Conservation (phyloP, 2,888 invertebrate genomes). For the Oscheius myriophilus region DNA sequence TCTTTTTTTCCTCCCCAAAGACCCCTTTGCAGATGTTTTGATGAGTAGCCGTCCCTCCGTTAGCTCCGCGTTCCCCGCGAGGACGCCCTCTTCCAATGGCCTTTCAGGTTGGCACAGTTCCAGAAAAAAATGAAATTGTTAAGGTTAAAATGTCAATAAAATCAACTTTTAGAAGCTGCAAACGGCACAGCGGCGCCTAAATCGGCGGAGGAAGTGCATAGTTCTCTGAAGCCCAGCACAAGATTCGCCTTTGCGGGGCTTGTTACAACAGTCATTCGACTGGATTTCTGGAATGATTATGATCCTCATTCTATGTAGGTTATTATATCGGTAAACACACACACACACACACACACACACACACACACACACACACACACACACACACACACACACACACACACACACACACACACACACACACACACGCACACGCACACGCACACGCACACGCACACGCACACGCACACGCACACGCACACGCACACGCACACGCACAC, state of each 20-base stretch:
- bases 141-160: no score
- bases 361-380: background rate
- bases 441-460: background rate
- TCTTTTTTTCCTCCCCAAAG: background rate
- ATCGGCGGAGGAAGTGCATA: conserved; percentile 22
- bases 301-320: conserved; percentile 54
- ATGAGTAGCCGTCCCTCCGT: conserved; percentile 14
- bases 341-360: no score
- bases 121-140: no score
- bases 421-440: background rate
- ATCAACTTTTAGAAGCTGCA: background rate
- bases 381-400: background rate
- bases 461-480: no score
- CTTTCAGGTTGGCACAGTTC: conserved; percentile 20
- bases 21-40: background rate
- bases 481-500: background rate
- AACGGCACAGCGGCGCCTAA: background rate
- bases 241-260: conserved; percentile 61
- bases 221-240: conserved; percentile 9
- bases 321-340: no score
- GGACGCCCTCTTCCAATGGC: conserved; percentile 23
- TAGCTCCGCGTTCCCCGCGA: conserved; percentile 12
- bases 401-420: no score
- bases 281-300: conserved; percentile 62
- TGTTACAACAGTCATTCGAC: conserved; percentile 56